A percentile compares a stretch with the other conserved stretches of the same genome.
Evolutionary conservation across 2,113 vertebrate species (phyloP).

Genomic region (Stercorarius parasiticus): DNA sequence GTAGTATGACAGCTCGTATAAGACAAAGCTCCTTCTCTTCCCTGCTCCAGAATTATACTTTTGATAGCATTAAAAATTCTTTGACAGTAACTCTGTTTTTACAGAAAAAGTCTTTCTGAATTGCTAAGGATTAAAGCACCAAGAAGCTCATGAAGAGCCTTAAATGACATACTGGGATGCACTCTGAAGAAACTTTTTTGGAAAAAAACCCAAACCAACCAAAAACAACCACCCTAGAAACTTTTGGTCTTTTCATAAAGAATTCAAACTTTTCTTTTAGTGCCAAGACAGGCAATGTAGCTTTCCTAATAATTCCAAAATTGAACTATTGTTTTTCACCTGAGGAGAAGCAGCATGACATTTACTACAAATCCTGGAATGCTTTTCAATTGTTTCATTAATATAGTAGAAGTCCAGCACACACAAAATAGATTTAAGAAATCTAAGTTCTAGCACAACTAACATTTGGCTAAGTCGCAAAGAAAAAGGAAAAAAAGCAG

Average conservation of each 20-base stretch:
- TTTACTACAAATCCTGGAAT: neutral
- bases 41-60: fast-evolving
- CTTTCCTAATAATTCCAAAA: neutral
- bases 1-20: neutral
- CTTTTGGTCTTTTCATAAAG: neutral
- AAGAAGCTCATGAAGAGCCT: neutral
- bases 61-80: neutral
- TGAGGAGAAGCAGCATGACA: neutral
- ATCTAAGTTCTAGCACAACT: neutral
- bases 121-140: neutral
- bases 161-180: neutral
- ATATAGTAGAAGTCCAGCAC: neutral
- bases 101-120: neutral
- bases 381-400: neutral
- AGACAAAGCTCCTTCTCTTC: neutral
- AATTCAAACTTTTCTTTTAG: neutral
- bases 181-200: neutral
- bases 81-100: neutral
- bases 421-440: neutral
- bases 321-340: neutral
- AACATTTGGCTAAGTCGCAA: neutral
- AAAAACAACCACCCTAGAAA: neutral
- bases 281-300: neutral
- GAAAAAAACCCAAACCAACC: neutral
- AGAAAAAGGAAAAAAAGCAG: neutral